Conservation (phyloP, 2,113 vertebrate genomes). For the Sigmodon hispidus region DNA sequence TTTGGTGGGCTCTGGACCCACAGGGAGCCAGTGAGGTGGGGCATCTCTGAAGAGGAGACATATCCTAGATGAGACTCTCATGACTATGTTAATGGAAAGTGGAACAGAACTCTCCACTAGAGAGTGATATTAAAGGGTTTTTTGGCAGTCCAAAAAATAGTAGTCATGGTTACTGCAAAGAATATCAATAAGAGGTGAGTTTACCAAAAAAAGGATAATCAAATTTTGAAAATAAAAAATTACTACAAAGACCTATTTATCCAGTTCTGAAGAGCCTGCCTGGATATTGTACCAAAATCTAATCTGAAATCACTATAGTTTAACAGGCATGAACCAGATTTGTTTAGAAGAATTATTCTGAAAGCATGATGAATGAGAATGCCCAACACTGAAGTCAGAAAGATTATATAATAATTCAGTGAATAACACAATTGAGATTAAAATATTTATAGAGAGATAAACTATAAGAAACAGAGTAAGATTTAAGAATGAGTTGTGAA, state of each 20-base stretch:
- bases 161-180: background rate
- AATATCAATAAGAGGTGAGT: background rate
- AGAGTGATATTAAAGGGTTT: background rate
- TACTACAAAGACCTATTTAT: background rate
- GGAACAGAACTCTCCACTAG: background rate
- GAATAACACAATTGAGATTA: background rate
- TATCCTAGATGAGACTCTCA: background rate
- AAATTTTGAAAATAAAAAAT: background rate
- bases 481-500: no score
- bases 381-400: background rate
- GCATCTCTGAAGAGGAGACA: background rate
- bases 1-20: background rate
- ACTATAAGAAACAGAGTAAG: background rate
- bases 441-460: background rate
- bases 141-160: background rate
- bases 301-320: background rate
- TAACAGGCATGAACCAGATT: background rate
- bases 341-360: background rate
- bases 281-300: background rate
- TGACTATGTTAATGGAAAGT: background rate
- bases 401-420: background rate
- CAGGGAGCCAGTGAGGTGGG: background rate
- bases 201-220: no score
- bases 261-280: background rate
- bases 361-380: background rate